Evolutionary conservation across 2,888 invertebrate species (phyloP).

Genomic region (Brassicogethes aeneus): DNA sequence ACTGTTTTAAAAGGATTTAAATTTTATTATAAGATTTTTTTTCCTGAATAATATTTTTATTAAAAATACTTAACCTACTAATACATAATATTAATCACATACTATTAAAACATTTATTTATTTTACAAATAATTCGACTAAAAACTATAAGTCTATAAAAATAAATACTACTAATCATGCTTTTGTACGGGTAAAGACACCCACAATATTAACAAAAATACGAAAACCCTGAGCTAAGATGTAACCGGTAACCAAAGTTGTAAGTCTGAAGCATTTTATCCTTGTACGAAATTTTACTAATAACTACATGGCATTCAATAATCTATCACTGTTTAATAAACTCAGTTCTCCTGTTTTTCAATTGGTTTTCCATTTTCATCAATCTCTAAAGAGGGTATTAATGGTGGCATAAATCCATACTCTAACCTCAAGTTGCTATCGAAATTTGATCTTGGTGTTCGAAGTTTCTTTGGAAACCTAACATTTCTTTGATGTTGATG

Average conservation of each 20-base stretch:
- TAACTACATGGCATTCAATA: constrained; percentile 16
- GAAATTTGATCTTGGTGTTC: constrained; percentile 41
- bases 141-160: neutral
- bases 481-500: constrained; percentile 14
- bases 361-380: constrained; percentile 63
- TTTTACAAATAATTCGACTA: neutral
- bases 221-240: neutral
- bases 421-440: constrained; percentile 64
- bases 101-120: no score
- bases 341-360: constrained; percentile 29
- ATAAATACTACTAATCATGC: constrained; percentile 7
- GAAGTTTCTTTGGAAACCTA: constrained; percentile 16
- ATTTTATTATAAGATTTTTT: no score
- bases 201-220: neutral
- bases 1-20: no score
- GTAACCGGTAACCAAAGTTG: neutral
- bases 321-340: neutral
- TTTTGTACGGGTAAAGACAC: no score
- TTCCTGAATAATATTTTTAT: no score
- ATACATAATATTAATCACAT: no score
- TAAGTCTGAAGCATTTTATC: no score
- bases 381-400: constrained; percentile 72
- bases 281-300: neutral
- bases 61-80: no score
- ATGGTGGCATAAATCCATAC: constrained; percentile 74